Percentiles rank a stretch among this genome's conserved stretches.
Conservation (phyloP, 1,140 invertebrate species). For the Calephelis nemesis region DNA sequence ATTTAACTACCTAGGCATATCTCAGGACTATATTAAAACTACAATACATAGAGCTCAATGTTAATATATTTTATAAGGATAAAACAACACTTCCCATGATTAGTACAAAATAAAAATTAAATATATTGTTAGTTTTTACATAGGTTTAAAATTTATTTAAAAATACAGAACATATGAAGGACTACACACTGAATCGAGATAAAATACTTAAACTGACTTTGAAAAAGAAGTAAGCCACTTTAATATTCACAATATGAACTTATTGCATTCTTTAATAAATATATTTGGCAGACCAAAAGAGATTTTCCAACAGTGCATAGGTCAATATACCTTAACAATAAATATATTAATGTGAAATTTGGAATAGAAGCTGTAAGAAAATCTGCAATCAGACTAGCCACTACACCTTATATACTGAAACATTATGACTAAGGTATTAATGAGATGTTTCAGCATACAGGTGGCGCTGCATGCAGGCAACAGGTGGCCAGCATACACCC, state of each 20-base stretch:
- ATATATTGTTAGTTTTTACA: slow-evolving; percentile 80
- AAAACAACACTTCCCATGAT: slow-evolving; percentile 80
- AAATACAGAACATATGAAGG: slow-evolving; percentile 79
- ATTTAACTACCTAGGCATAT: slow-evolving; percentile 10
- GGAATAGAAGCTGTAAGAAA: slow-evolving; percentile 78
- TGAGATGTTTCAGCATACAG: slow-evolving; percentile 76
- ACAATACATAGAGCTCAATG: slow-evolving; percentile 79
- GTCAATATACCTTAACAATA: slow-evolving; percentile 70
- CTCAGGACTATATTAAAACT: slow-evolving; percentile 62
- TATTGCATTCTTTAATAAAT: slow-evolving; percentile 72
- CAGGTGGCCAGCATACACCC: slow-evolving; percentile 72
- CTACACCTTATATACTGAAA: slow-evolving; percentile 77
- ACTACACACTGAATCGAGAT: slow-evolving; percentile 79
- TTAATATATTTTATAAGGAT: slow-evolving; percentile 81
- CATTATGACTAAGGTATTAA: slow-evolving; percentile 75
- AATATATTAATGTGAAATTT: slow-evolving; percentile 70
- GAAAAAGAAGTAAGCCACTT: slow-evolving; percentile 75
- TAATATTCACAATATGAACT: slow-evolving; percentile 76
- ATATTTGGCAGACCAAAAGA: slow-evolving; percentile 78
- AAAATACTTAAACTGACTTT: slow-evolving; percentile 77
- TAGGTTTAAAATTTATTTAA: slow-evolving; percentile 78
- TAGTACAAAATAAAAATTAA: slow-evolving; percentile 81
- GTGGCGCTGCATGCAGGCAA: slow-evolving; percentile 73
- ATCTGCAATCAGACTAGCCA: slow-evolving; percentile 78
- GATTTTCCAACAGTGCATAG: slow-evolving; percentile 78